Base-by-base conservation (phyloP, 2,888 invertebrate species). In the Hypselothyrea guttata region DNA sequence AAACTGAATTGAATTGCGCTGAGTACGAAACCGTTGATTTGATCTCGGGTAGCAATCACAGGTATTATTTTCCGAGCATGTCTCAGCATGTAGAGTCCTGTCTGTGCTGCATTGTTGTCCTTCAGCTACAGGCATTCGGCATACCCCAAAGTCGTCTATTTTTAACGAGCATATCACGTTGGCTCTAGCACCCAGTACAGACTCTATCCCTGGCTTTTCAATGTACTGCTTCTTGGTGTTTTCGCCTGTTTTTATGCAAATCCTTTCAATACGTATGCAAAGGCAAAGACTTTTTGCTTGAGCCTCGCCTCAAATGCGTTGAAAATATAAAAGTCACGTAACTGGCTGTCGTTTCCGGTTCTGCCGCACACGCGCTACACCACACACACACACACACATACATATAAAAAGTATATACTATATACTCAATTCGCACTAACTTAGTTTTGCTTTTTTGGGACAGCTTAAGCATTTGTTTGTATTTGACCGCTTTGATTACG, bases 311-410 rank as follows among this genome's bases (percentile, higher is more conserved):
- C 63, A 66, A 82, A 75, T 77, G 71, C 78, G 83, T 78, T 74
- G 63, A 75, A 83, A 82, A 78, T 83, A 82, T 82, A 78, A 78
- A 78, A 78, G 78, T 78, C 78, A 78, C 78, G 86, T 79, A 83
- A 78, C 86, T 79, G 71, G 68, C 65, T 71, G 59, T 62, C 75
- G 84, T 79, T 79, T 79, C 81, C 84, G 71, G 59, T 71, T 63
- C 44, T 51, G 48, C 35, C 59, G 54, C 55, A 71, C 68, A 77
- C 75, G 64, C 82, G 55, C 54, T 59, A 38, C 46, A 28, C 51
- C 40, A 38, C 41, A 11, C 41, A 46, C 42, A 40, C 53, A 16
- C 15, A 51, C 37, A 33, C 45, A 48, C 51, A 15, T 52, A 38
- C 27, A 47, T 35, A 8, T 31, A 30, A 15, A 28, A 34, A 35